Evolutionary conservation across 2,888 invertebrate species (phyloP), one percentile per base, ranked within the genome.

Genomic region (Chrysomela aeneicollis): DNA sequence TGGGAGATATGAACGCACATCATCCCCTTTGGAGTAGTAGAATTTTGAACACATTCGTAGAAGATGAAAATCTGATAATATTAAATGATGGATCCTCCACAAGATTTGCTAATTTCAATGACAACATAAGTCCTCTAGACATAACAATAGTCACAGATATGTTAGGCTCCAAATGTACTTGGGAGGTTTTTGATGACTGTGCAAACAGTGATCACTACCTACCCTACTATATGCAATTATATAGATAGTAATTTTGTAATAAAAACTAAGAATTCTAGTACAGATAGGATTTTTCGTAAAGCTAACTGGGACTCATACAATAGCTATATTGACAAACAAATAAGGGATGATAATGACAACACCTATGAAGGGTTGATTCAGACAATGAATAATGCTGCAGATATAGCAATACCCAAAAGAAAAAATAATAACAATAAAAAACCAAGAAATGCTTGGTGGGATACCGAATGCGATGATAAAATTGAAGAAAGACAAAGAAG

Each of bases 71-170:
- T 19, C 12, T 49, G 12, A 15, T 49, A 19, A 15, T 49, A 10
- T 19, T 21, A n/a, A 49, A 49, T 49, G 49, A 49, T 49, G 49
- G 49, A 49, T 18, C 49, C 21, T 10, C 18, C 6, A 49, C 49
- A 8, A 49, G 49, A 49, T 21, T 49, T 19, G 6, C 18, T 21
- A 49, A 15, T 49, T 6, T n/a, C 19, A 49, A 21, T 9, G 15
- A 49, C 1, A 49, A 49, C 12, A 4, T 10, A 19, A 21, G 49
- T 49, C 49, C 49, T 10, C 10, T 46, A 17, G 46, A 46, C 18
- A 4, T n/a, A 5, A 49, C 15, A 8, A 49, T 49, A 5, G 49
- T 49, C 9, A 19, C 15, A 5, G 10, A 15, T 21, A 49, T 10
- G 9, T 10, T 49, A 49, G 49, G 19, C 2, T 1, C 17, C 5